Evolutionary conservation across 1,140 invertebrate species (phyloP).

Genomic region (Thaumatotibia leucotreta): DNA sequence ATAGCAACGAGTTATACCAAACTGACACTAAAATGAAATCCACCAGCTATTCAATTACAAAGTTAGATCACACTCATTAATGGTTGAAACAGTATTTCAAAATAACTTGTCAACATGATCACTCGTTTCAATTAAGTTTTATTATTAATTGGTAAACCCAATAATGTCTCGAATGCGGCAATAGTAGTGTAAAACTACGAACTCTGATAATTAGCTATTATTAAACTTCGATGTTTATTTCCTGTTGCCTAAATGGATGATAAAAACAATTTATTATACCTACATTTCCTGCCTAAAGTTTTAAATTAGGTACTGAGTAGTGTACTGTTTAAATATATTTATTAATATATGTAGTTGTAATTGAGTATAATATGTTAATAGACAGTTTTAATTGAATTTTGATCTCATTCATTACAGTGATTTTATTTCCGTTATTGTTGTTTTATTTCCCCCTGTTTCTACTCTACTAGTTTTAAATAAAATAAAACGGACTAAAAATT

Average conservation of each 20-base stretch:
- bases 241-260: not conserved
- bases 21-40: no score
- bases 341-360: not conserved
- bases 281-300: not conserved
- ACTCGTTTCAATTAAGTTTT: not conserved
- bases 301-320: not conserved
- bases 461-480: not conserved
- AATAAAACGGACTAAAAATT: not conserved
- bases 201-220: not conserved
- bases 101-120: no score
- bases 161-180: not conserved
- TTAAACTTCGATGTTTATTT: not conserved
- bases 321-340: not conserved
- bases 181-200: not conserved
- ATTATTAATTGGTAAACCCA: not conserved
- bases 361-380: not conserved
- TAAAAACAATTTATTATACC: not conserved
- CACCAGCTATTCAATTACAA: no score
- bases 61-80: no score
- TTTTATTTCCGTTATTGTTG: not conserved
- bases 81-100: no score
- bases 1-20: no score
- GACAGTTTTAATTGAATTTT: not conserved
- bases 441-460: not conserved
- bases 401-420: slow-evolving; percentile 2